Evolutionary conservation across 1,140 invertebrate genomes (phyloP), one percentile per base, ranked within the genome.

Genomic region (Hypothenemus hampei): DNA sequence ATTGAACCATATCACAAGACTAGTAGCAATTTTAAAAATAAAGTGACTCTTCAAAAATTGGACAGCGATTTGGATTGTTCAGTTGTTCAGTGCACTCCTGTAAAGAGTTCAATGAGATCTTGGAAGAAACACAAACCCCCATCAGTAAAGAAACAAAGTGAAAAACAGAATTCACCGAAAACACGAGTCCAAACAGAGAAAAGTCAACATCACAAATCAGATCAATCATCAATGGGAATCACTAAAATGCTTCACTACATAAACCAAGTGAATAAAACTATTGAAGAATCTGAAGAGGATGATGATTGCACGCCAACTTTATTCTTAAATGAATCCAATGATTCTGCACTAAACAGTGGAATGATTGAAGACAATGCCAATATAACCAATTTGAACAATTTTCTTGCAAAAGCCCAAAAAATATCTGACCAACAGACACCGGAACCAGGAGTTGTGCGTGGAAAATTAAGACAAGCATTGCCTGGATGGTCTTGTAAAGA

Each of bases 401-500:
- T 54, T 36, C 24, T 54, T 11, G 51, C 41, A 10, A 13, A 45
- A 24, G 51, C 43, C 16, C 51, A 54, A 23, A 39, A 46, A 31
- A 15, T 33, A 1, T 13, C 26, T 5, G n/a, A n/a, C n/a, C 11
- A 47, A 8, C 45, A 56, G 35, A 13, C 24, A 18, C 45, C 48
- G 21, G 44, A 18, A 22, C 45, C 15, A 36, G 22, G 35, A 11
- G 40, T 48, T n/a, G 54, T 56, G 8, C 40, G 44, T 33, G 54
- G 54, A 26, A 56, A 56, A 33, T 21, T 16, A 10, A 26, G 45
- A 19, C 41, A 49, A 23, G 29, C 48, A 22, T 29, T 56, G 8
- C 54, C 54, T 16, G 54, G 23, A 5, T 56, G 54, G 54, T 22
- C 45, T 33, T 56, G 54, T 36, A 43, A 48, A 33, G 45, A 48